phyloP scores from a whole-genome alignment of 2,113 vertebrate species.

The Oncorhynchus masou region DNA sequence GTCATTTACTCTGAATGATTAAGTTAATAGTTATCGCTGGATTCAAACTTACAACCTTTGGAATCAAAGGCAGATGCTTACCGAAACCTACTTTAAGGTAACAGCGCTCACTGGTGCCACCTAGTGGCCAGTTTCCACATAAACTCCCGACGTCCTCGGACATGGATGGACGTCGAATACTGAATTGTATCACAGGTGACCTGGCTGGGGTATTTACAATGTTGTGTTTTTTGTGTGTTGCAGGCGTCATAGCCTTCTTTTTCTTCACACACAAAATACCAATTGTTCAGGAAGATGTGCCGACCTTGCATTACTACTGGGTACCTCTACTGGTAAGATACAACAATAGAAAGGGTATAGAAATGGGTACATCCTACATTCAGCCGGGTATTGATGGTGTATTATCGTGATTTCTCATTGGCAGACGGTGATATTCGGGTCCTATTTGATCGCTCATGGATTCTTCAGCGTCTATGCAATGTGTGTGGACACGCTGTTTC shows the following conservation, averaged over 20 bases:
- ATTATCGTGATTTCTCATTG: constrained; percentile 31
- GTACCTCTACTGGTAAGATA: constrained; percentile 85
- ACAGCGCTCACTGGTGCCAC: no score
- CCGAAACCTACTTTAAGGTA: no score
- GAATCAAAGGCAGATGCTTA: no score
- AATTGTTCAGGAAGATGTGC: constrained; percentile 76
- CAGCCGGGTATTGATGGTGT: background rate
- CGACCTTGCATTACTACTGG: constrained; percentile 86
- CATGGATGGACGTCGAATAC: no score
- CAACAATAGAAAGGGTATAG: background rate
- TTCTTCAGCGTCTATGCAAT: constrained; percentile 95
- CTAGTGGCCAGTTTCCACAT: no score
- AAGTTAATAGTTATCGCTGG: no score
- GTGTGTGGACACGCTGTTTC: constrained; percentile 91
- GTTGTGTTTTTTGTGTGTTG: constrained; percentile 29
- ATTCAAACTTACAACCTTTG: no score
- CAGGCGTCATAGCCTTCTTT: constrained; percentile 83
- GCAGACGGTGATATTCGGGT: constrained; percentile 84
- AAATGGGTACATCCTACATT: no score
- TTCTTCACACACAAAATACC: constrained; percentile 84
- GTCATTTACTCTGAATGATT: no score
- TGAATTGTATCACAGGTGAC: no score
- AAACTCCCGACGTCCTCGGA: no score
- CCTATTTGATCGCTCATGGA: constrained; percentile 87
- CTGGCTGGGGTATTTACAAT: no score